phyloP scores from a whole-genome alignment of 2,888 invertebrate genomes.

The Molorchus minor region DNA sequence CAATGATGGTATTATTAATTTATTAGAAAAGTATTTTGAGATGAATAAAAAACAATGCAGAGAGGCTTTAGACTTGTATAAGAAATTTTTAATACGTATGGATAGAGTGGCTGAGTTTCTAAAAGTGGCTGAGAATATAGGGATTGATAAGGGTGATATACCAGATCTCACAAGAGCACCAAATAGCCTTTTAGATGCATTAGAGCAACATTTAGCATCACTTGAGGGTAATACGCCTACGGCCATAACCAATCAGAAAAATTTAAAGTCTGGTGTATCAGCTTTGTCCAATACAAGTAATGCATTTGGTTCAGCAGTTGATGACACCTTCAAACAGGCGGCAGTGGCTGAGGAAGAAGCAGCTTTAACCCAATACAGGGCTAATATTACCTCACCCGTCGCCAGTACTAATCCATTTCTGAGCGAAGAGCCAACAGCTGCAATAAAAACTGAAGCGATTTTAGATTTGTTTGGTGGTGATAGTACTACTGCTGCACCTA shows the following conservation, averaged over 20 bases:
- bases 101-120: slow-evolving; percentile 98
- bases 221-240: slow-evolving; percentile 94
- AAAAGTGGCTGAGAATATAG: slow-evolving; percentile 89
- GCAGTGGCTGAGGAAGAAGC: slow-evolving; percentile 97
- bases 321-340: slow-evolving; percentile 85
- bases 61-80: slow-evolving; percentile 98
- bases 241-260: slow-evolving; percentile 86
- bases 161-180: slow-evolving; percentile 99
- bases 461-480: slow-evolving; percentile 82
- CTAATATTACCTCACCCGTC: slow-evolving; percentile 81
- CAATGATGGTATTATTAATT: slow-evolving; percentile 99
- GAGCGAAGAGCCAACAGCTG: slow-evolving; percentile 65
- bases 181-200: slow-evolving; percentile 94
- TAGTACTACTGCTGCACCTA: slow-evolving; percentile 58
- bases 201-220: slow-evolving; percentile 95
- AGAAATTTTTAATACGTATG: slow-evolving; percentile 98
- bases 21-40: slow-evolving; percentile 99
- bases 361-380: slow-evolving; percentile 94
- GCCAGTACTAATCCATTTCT: slow-evolving; percentile 87
- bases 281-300: slow-evolving; percentile 88
- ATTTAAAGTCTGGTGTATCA: slow-evolving; percentile 88
- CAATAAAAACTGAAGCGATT: slow-evolving; percentile 65
- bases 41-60: slow-evolving; percentile 99
- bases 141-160: slow-evolving; percentile 99
- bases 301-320: slow-evolving; percentile 87